Percentiles rank a stretch among this genome's conserved stretches.
phyloP scores from a whole-genome alignment of 2,113 vertebrate species.

The Connochaetes taurinus region DNA sequence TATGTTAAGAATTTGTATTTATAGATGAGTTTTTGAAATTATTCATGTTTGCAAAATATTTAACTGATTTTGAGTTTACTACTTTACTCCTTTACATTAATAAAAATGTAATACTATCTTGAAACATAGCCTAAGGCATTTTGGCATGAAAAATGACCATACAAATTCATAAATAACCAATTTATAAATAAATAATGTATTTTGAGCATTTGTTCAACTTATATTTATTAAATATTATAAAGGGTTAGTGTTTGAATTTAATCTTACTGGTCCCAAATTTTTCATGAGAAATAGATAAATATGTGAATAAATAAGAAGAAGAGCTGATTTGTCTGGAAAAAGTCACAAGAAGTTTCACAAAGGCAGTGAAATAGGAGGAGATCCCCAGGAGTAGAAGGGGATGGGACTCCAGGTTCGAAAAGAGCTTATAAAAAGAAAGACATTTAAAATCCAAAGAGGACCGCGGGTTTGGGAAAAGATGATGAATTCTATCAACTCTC shows the following conservation, averaged over 20 bases:
- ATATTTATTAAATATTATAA: background rate
- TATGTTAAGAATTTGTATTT: background rate
- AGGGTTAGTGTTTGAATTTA: background rate
- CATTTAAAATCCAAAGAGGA: background rate
- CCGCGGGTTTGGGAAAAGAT: rapidly evolving
- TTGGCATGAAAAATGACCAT: background rate
- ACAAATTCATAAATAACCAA: background rate
- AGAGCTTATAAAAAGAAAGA: background rate
- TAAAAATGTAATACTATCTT: background rate
- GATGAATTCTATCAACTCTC: background rate
- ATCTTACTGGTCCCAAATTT: background rate
- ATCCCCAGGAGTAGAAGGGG: background rate
- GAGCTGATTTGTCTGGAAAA: background rate
- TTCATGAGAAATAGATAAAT: background rate
- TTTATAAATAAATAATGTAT: background rate
- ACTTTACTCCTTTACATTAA: background rate
- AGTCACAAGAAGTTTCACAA: background rate
- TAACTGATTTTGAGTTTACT: background rate
- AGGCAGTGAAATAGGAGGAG: background rate
- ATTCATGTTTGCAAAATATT: background rate
- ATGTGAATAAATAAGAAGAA: background rate
- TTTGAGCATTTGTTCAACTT: background rate
- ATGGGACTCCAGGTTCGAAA: background rate
- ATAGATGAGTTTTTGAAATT: background rate
- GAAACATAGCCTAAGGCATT: background rate